phyloP scores from a whole-genome alignment of 2,888 invertebrate genomes.

The Cantharis nigra region DNA sequence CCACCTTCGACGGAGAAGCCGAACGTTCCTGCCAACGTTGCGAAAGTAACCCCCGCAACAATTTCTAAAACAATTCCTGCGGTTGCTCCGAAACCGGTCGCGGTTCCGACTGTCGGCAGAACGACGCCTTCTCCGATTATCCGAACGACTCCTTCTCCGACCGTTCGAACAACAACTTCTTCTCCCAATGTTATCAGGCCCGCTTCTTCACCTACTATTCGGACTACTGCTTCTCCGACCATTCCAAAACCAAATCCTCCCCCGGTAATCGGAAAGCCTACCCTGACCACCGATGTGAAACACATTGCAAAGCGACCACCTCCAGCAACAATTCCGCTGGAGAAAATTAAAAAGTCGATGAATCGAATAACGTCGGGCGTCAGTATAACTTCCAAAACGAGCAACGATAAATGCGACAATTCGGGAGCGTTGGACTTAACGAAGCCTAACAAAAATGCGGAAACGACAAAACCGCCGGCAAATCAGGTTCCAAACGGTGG shows the following conservation, averaged over 20 bases:
- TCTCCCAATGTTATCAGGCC: background rate
- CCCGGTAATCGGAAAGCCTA: conserved; percentile 5
- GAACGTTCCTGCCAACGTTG: background rate
- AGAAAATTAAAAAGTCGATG: conserved; percentile 56
- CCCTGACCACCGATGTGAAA: conserved; percentile 27
- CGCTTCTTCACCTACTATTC: background rate
- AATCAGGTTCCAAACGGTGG: conserved; percentile 30
- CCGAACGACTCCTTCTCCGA: background rate
- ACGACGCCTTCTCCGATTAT: background rate
- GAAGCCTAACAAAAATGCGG: conserved; percentile 43
- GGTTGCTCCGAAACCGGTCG: background rate
- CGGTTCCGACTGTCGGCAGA: background rate
- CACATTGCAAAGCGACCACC: conserved; percentile 54
- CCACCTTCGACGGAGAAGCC: conserved; percentile 31
- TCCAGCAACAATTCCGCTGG: conserved; percentile 61
- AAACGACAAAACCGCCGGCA: conserved; percentile 43
- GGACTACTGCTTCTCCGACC: background rate
- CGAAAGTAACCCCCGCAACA: background rate
- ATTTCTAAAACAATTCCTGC: background rate
- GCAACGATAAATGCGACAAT: conserved; percentile 53
- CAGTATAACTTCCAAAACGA: conserved; percentile 48
- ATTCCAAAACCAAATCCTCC: conserved; percentile 3
- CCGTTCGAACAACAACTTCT: background rate
- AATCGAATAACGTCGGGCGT: conserved; percentile 46
- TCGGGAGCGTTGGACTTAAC: conserved; percentile 62